Percentiles rank a stretch among this genome's conserved stretches.
Evolutionary conservation across 2,888 invertebrate species (phyloP).

Genomic region (Celastrina argiolus): DNA sequence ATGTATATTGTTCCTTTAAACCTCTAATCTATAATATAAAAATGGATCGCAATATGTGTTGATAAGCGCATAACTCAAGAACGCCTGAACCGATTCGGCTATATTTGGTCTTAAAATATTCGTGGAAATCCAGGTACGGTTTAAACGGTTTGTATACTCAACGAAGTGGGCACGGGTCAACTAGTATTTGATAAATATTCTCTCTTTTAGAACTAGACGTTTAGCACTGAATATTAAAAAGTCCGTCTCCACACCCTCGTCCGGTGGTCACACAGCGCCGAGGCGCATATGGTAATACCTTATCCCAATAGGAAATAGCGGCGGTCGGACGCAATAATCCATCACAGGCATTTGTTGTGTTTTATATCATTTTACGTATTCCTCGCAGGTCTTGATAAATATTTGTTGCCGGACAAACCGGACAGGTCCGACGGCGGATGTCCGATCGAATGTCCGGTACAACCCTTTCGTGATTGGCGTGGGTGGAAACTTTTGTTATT

Average conservation of each 20-base stretch:
- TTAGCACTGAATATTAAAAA: slow-evolving; percentile 21
- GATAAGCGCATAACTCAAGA: too few relatives aligned
- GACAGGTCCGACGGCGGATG: slow-evolving; percentile 33
- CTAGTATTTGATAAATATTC: too few relatives aligned
- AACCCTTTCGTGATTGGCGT: slow-evolving; percentile 63
- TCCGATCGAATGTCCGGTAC: slow-evolving; percentile 73
- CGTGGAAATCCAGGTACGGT: too few relatives aligned
- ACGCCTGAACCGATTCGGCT: too few relatives aligned
- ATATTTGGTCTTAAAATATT: too few relatives aligned
- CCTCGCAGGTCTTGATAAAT: slow-evolving; percentile 77
- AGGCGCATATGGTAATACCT: slow-evolving; percentile 77
- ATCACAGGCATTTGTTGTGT: slow-evolving; percentile 72
- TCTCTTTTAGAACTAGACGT: too few relatives aligned
- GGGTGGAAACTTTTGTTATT: slow-evolving; percentile 39
- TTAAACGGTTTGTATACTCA: too few relatives aligned
- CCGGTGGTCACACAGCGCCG: slow-evolving; percentile 48
- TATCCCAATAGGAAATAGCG: slow-evolving; percentile 77
- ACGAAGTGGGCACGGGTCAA: too few relatives aligned
- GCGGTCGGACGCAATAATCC: slow-evolving; percentile 77
- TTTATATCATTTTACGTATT: slow-evolving; percentile 75
- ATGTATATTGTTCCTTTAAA: too few relatives aligned
- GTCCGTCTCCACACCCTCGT: slow-evolving; percentile 44
- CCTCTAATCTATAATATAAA: too few relatives aligned
- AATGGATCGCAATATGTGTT: too few relatives aligned
- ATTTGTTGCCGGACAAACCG: slow-evolving; percentile 69